A percentile compares a stretch with the other conserved stretches of the same genome.
Evolutionary conservation across 2,797 vertebrate genomes (phyloP).

Genomic region (Platalea minor): DNA sequence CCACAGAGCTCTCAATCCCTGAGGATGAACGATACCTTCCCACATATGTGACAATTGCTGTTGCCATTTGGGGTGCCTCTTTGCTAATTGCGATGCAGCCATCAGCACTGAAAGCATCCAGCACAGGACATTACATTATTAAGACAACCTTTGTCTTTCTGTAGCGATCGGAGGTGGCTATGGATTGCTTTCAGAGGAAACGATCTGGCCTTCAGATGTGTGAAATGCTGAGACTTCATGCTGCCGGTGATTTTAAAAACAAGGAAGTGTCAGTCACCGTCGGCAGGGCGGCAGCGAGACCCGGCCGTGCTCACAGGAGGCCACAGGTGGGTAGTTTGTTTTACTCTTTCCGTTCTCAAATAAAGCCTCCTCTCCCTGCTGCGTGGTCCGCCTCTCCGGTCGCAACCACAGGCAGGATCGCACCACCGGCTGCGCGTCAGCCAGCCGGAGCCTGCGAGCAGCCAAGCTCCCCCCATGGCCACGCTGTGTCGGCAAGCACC

Average conservation of each 20-base stretch:
- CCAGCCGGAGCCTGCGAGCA: background rate
- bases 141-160: background rate
- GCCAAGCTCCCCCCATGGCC: rapidly evolving
- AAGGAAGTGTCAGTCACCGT: background rate
- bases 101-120: background rate
- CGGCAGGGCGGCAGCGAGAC: background rate
- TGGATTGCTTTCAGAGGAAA: background rate
- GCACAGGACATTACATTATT: background rate
- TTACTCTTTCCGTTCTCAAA: background rate
- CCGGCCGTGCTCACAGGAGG: background rate
- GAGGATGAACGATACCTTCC: background rate
- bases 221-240: background rate
- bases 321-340: background rate
- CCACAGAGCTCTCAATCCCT: background rate
- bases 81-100: background rate
- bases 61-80: background rate
- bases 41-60: background rate
- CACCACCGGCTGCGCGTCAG: background rate
- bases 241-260: background rate
- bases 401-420: background rate
- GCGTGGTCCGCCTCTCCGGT: rapidly evolving
- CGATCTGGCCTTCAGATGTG: background rate
- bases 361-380: background rate
- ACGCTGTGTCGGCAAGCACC: rapidly evolving
- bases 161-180: background rate